Percentiles rank a stretch among this genome's conserved stretches.
phyloP scores from a whole-genome alignment of 2,797 vertebrate species.

The Pseudotriccus pelzelni region DNA sequence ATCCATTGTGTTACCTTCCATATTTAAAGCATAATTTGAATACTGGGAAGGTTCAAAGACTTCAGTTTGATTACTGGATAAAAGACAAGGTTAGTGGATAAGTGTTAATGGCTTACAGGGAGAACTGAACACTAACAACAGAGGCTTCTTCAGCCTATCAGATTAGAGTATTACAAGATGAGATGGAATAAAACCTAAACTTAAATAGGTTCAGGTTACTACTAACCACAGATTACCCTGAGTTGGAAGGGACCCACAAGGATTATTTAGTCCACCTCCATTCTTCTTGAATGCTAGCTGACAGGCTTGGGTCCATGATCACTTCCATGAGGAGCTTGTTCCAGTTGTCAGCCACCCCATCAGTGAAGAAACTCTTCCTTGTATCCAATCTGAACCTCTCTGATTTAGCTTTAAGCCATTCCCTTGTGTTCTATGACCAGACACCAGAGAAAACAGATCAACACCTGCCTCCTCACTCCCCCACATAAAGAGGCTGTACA shows the following conservation, averaged over 20 bases:
- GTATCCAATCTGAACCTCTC: background rate
- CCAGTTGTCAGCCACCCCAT: background rate
- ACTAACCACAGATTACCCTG: background rate
- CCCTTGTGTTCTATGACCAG: rapidly evolving
- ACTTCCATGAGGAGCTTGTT: background rate
- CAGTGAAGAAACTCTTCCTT: background rate
- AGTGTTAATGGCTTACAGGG: background rate
- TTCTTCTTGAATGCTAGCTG: background rate
- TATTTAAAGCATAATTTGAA: background rate
- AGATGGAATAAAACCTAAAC: background rate
- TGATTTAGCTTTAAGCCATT: background rate
- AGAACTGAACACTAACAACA: background rate
- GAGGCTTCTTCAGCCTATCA: background rate
- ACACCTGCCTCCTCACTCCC: background rate
- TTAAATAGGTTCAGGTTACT: background rate
- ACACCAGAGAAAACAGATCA: background rate
- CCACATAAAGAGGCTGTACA: background rate
- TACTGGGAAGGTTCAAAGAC: background rate
- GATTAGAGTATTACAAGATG: background rate
- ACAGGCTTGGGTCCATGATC: background rate
- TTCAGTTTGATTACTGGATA: background rate
- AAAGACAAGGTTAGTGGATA: background rate
- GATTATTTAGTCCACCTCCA: background rate
- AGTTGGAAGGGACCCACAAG: background rate
- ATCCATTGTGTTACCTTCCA: background rate